Evolutionary conservation across 2,113 vertebrate genomes (phyloP), one percentile per base, ranked within the genome.

Genomic region (Ranitomeya variabilis): DNA sequence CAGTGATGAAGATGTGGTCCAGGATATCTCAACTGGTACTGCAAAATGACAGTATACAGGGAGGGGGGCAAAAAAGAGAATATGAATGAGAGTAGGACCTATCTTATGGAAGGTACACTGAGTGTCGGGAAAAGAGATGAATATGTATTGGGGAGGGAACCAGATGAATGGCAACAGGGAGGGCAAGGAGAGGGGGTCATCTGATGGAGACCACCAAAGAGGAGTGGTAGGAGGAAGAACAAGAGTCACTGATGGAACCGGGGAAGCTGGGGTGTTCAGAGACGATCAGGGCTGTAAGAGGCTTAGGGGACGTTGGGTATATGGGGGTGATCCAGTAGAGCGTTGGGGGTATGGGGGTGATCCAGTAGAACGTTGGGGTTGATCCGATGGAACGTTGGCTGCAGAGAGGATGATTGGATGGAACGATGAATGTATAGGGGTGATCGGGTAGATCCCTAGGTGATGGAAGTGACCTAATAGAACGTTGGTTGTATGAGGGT

Each of bases 51-150:
- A 71, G 67, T 23, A 71, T n/a, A 64, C 18, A 54, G 81, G 19
- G 37, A 52, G 16, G 45, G 80, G 57, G 81, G 62, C 16, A 23
- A 21, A 21, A 23, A 52, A 84, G 52, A 78, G 84, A 12, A 26
- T 37, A 23, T 16, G 67, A 85, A 85, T 73, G 83, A 76, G 45
- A 74, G 82, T 52, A 51, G 55, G 73, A 78, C 57, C 26, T 59
- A 21, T 23, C n/a, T 55, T 52, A 52, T 52, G 21, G 18, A 67
- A 12, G 45, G 69, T 3, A 37, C 14, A 55, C 9, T 37, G 45
- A 23, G 16, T 6, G 57, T 14, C 45, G 83, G 26, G 55, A 16
- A 54, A 4, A 31, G 4, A 64, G 16, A 66, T 66, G 74, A 54
- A 26, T 74, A 57, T 73, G 73, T 86, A 55, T 18, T 51, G 77